Base-by-base conservation (phyloP, 2,888 invertebrate species). In the Tortricodes alternella region DNA sequence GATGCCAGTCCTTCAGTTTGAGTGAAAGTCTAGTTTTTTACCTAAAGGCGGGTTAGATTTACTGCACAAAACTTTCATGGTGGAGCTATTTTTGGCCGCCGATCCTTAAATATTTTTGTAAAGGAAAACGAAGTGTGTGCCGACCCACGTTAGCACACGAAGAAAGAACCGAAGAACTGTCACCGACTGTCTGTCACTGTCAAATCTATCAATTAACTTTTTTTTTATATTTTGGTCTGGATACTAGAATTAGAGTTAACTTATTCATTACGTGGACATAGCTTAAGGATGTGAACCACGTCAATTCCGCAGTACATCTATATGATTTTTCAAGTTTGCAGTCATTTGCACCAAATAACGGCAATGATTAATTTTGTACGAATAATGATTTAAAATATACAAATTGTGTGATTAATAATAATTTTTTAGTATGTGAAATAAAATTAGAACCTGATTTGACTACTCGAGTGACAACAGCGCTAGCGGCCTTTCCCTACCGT, bases 11-110 rank as follows among this genome's bases (percentile, higher is more conserved):
- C 13, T 43, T 32, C 27, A 27, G 41, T 39, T 50, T 58, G 75
- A 66, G 34, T 60, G 19, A 29, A 51, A 62, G 63, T 67, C 67
- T 61, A 60, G 44, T 53, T 53, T 50, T 66, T 76, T 87, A 92
- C 92, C 92, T 70, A 92, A 70, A 3, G 92, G 92, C 29, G 92
- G 92, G 65, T 89, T 89, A 24, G 78, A 72, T 75, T 85, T 89
- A 67, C 77, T 88, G 66, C 87, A 91, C 13, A 74, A 62, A n/a
- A 92, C 72, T 73, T 89, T 84, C 89, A 90, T 90, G 59, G 48
- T 72, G 34, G 44, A 49, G 46, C 52, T 53, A 50, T 52, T 67
- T 32, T 56, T 46, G 35, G 34, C 38, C 35, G 55, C 51, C 56
- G 50, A 35, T 39, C 52, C 34, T 46, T 39, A 57, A 46, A 29